Evolutionary conservation across 2,113 vertebrate species (phyloP).

Genomic region (Phycodurus eques): DNA sequence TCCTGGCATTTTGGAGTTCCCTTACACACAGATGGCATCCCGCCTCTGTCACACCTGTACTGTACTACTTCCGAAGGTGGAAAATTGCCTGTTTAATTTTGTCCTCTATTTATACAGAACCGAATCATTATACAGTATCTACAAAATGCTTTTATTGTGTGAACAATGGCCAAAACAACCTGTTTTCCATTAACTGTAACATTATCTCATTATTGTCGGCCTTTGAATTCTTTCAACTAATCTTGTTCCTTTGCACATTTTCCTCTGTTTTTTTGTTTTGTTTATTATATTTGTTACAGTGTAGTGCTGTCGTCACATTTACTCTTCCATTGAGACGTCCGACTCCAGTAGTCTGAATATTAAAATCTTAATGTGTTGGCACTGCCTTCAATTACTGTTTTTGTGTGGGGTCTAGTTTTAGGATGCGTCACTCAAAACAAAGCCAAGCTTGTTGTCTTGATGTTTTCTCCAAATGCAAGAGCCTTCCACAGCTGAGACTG

Average conservation of each 20-base stretch:
- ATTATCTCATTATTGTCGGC: too few relatives aligned
- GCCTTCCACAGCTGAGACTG: conserved; percentile 43
- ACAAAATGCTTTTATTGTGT: too few relatives aligned
- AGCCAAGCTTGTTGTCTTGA: background rate
- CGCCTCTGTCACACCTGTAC: too few relatives aligned
- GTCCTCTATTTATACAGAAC: too few relatives aligned
- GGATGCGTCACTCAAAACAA: background rate
- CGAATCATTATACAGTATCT: too few relatives aligned
- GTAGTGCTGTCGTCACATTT: background rate
- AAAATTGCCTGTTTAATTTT: too few relatives aligned
- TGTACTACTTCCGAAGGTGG: too few relatives aligned
- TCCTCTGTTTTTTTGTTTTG: background rate
- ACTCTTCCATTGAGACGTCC: background rate
- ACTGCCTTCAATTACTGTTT: background rate
- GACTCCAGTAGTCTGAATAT: background rate
- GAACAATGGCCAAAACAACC: too few relatives aligned
- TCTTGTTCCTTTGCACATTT: background rate
- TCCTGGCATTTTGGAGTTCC: too few relatives aligned
- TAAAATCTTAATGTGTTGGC: background rate
- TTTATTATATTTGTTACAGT: background rate
- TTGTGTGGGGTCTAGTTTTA: background rate
- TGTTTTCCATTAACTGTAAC: too few relatives aligned
- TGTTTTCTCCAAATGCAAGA: background rate
- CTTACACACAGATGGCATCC: too few relatives aligned
- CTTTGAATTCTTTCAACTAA: background rate